Base-by-base conservation (phyloP, 2,113 vertebrate species). In the Leuciscus idus region DNA sequence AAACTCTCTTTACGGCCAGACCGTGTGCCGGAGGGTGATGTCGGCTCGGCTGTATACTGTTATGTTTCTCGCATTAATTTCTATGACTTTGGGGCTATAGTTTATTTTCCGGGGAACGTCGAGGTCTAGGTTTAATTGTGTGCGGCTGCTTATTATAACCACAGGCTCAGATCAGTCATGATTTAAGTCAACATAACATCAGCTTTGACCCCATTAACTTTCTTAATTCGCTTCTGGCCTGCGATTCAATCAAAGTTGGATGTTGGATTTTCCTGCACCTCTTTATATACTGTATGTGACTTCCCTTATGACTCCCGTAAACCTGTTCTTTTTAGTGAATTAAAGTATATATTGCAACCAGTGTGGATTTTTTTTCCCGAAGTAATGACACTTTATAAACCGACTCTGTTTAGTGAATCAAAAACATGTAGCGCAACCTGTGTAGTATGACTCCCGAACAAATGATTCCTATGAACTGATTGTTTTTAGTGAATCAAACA, bases 1-100 rank as follows among this genome's bases (percentile, higher is more conserved):
- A 81, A 85, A 77, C 73, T 81, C 84, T 79, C 85, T 87, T 87
- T 85, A 89, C 61, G 74, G 36, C 39, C 50, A 55, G 50, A 73
- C 77, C 13, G 76, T 79, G 77, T 59, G 85, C 74, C 26, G 70
- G 82, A 78, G 79, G 83, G 50, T 85, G 55, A 87, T 87, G 86
- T 36, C 21, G 62, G 73, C 64, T 66, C 74, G 59, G 43, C 57
- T 66, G 62, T 80, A 57, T 23, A 74, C 70, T 13, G n/a, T 57
- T 26, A 57, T 50, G 21, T 79, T 68, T 80, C 46, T 81, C 46
- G 50, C 50, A 52, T 43, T 70, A 64, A 9, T 61, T 87, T 85
- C 48, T 23, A 33, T 81, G 55, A 74, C 80, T 82, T 82, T 33
- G 59, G 39, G 79, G 4, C 23, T 9, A 8, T 30, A 9, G 23